Evolutionary conservation across 2,113 vertebrate species (phyloP).

Genomic region (Tympanuchus pallidicinctus): DNA sequence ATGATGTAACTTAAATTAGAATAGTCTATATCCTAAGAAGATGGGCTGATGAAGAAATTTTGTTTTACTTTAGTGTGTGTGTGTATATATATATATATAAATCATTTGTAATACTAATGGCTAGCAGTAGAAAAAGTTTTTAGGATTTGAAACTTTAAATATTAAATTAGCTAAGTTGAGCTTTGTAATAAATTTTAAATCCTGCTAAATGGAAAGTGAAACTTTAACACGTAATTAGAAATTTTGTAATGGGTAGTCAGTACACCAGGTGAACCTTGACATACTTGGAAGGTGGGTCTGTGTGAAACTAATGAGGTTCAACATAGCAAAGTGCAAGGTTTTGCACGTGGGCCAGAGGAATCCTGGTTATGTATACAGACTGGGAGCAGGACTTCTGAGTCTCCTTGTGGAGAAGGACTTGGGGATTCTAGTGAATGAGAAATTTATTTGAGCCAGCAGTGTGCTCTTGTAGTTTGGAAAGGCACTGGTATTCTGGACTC

Average conservation of each 20-base stretch:
- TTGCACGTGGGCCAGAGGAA: no score
- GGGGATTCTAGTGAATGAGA: no score
- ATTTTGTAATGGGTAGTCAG: not conserved
- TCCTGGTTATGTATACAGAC: no score
- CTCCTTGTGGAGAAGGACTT: no score
- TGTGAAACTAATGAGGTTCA: no score
- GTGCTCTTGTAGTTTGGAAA: no score
- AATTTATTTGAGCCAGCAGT: no score
- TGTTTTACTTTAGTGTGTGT: not conserved
- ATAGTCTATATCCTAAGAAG: not conserved
- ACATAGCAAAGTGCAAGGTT: no score
- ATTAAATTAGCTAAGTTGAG: not conserved
- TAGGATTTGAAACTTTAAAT: not conserved
- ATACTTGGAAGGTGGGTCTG: no score
- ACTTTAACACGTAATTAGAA: not conserved
- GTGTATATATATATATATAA: no score
- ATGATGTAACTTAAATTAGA: not conserved
- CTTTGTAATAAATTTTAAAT: not conserved
- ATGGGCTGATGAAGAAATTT: not conserved
- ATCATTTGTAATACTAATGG: not conserved
- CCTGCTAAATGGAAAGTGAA: not conserved
- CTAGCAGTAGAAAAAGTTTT: not conserved
- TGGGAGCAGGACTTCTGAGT: no score
- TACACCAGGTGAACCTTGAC: not conserved
- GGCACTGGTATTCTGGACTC: no score